Conservation (phyloP, 2,888 invertebrate species). For the Pogonocherus hispidulus region DNA sequence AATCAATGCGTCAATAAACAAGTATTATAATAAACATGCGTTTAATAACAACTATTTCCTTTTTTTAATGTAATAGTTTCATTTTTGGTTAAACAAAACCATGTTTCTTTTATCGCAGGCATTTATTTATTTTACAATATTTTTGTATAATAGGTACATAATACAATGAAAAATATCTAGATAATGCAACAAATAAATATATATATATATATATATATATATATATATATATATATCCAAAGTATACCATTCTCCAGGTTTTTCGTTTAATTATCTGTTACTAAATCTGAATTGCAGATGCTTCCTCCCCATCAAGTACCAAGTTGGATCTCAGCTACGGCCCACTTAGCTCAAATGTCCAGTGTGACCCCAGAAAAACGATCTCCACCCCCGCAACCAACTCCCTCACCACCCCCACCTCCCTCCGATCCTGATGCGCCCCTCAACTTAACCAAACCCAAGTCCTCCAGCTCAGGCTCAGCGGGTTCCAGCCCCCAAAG, state of each 20-base stretch:
- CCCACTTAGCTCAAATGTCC: constrained; percentile 81
- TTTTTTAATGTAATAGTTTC: no score
- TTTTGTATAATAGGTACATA: no score
- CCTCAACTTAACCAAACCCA: constrained; percentile 90
- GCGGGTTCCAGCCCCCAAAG: constrained; percentile 71
- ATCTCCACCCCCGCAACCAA: constrained; percentile 62
- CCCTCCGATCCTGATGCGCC: constrained; percentile 83
- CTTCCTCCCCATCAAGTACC: constrained; percentile 72
- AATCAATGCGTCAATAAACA: no score
- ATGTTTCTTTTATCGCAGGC: no score
- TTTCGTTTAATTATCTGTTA: constrained; percentile 1
- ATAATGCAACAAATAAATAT: no score
- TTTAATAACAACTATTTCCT: no score
- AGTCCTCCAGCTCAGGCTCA: constrained; percentile 72
- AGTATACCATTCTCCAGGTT: background rate
- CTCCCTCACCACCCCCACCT: constrained; percentile 67
- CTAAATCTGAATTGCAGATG: constrained; percentile 64
- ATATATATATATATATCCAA: no score
- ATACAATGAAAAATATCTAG: no score
- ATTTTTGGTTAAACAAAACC: no score
- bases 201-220: no score
- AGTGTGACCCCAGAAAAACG: constrained; percentile 66
- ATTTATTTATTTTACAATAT: no score
- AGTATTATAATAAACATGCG: no score
- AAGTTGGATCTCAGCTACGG: constrained; percentile 77